Conservation (phyloP, 2,113 vertebrate species). For the Petromus typicus region DNA sequence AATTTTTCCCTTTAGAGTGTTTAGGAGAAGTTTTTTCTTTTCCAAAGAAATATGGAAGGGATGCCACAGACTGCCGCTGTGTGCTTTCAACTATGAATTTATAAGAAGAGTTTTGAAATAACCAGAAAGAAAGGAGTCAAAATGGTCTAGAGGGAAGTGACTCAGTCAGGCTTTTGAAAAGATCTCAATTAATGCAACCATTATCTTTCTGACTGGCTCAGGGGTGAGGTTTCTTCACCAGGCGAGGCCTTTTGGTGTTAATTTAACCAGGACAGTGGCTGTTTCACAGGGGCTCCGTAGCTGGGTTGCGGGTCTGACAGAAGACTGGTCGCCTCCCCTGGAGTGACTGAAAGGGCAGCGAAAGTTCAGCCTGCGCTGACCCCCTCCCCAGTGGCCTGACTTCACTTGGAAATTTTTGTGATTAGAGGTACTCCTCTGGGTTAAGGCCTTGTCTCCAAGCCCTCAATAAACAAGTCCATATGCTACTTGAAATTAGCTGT, state of each 20-base stretch:
- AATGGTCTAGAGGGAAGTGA: conserved; percentile 6
- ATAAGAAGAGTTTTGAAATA: conserved; percentile 28
- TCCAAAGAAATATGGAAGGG: not conserved
- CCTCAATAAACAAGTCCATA: not conserved
- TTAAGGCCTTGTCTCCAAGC: not conserved
- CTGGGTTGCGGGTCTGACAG: not conserved
- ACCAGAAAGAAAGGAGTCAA: conserved; percentile 28
- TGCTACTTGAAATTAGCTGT: not conserved
- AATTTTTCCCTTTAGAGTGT: not conserved
- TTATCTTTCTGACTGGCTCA: not conserved
- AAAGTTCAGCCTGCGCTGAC: not conserved
- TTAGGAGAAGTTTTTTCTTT: not conserved
- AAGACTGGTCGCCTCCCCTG: not conserved
- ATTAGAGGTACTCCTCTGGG: not conserved
- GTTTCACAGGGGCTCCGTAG: not conserved
- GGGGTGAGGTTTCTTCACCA: not conserved
- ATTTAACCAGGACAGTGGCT: conserved; percentile 19
- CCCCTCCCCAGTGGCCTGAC: not conserved
- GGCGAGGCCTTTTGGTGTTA: conserved; percentile 2
- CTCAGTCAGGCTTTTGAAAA: conserved; percentile 21
- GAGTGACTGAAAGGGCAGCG: conserved; percentile 48
- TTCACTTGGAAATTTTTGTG: not conserved
- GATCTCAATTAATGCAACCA: not conserved
- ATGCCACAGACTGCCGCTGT: not conserved
- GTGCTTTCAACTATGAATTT: conserved; percentile 50